Base-by-base conservation (phyloP, 2,113 vertebrate species). In the Colaptes auratus region DNA sequence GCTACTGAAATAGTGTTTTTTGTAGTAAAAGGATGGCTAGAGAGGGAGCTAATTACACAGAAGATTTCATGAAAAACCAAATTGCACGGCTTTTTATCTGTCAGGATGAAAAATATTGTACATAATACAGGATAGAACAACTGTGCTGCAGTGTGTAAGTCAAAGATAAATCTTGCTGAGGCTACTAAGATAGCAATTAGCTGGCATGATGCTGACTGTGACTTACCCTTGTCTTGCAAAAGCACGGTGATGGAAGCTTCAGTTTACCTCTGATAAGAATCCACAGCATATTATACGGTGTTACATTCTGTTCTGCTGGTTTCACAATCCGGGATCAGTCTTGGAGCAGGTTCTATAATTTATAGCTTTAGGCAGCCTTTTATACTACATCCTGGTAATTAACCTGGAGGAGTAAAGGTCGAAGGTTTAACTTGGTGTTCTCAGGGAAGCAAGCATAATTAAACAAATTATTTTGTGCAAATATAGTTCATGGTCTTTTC, bases 351-450 rank as follows among this genome's bases (percentile, higher is more conserved):
- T 76, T 56, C 44, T 58, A 53, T 36, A 74, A 83, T 90, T 80
- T 86, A 53, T 82, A 91, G 91, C 95, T 92, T 71, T 81, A 78
- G 91, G 94, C 85, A 88, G 27, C 61, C 60, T 81, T 92, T 60
- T 89, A 12, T 92, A 4, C 33, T 71, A 7, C 61, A 55, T 90
- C 86, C 83, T 81, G 70, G 25, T 90, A 88, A 81, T 95, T 93
- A 83, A 82, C 46, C 72, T 80, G 69, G 60, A 80, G 58, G n/a
- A 78, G 50, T 60, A 61, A 86, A 60, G 69, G 86, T 42, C 39
- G 63, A 80, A 12, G 16, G 28, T 93, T 92, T 72, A 25, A 33
- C 28, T 89, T 82, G 0, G 9, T 74, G 64, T 73, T 92, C 42
- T n/a, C 28, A 63, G 46, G 63, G 52, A 94, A 86, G 71, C 3